Evolutionary conservation across 2,888 invertebrate species (phyloP), one percentile per base, ranked within the genome.

Genomic region (Euzophera pinguis): DNA sequence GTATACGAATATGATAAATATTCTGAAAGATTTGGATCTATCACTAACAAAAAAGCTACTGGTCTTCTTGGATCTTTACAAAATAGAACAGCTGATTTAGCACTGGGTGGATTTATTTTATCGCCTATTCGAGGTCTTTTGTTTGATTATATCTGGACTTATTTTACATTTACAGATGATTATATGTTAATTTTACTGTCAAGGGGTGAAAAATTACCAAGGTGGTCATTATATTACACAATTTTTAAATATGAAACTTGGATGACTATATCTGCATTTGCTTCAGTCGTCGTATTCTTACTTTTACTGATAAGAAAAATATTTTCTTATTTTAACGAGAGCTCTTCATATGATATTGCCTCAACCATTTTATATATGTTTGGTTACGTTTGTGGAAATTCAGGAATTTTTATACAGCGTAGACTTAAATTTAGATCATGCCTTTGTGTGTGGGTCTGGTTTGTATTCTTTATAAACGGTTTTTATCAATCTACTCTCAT

Each of bases 361-460:
- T 43, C 43, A 8, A 43, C 29, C 8, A 7, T 43, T 1, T 29
- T 43, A 7, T 43, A 43, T 14, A 48, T 48, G 35, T 22, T 4
- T 12, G 47, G 37, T 35, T 12, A 8, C 12, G 22, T 37, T 22
- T 48, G 12, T 8, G 37, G 22, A 12, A 17, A 48, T 22, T 12
- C 37, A 17, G 37, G 37, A 17, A 37, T 22, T 22, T 12, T 8
- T 22, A 37, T 48, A 8, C 37, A 43, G 9, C 27, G 43, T 9
- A 12, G 43, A 29, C 13, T 43, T 1, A 27, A 48, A 48, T 37
- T 22, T 13, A 48, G 12, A 35, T 12, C 17, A 17, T 35, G 22
- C 17, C 47, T 58, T n/a, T 12, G 56, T 3, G 37, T 50, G 34
- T 58, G 56, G 55, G 22, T 56, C 1, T 58, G 56, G 56, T 60